Evolutionary conservation across 1,140 invertebrate species (phyloP).

Genomic region (Drosophila rhopaloa): DNA sequence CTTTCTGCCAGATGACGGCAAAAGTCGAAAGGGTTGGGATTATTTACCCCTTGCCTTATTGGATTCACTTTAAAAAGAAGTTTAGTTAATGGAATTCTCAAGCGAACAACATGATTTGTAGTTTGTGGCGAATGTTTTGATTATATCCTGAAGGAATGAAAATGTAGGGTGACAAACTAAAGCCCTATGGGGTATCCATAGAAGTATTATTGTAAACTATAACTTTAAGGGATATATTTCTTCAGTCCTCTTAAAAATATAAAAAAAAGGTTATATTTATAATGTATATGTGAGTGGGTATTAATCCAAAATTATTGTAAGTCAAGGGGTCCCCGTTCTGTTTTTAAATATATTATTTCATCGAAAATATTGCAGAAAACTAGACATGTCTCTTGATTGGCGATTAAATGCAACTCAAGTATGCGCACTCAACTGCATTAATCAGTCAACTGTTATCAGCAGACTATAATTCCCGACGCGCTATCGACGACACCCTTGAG

Average conservation of each 20-base stretch:
- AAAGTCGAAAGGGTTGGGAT: conserved; percentile 41
- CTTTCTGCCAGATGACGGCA: conserved; percentile 24
- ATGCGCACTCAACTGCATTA: conserved; percentile 20
- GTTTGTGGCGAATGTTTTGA: conserved; percentile 9
- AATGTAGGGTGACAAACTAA: too few relatives aligned
- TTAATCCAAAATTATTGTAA: too few relatives aligned
- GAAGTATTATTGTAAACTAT: too few relatives aligned
- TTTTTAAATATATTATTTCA: not conserved
- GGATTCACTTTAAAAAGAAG: conserved; percentile 15
- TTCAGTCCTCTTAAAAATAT: too few relatives aligned
- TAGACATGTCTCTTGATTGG: not conserved
- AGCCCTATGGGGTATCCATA: too few relatives aligned
- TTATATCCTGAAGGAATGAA: not conserved
- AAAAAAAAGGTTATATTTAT: too few relatives aligned
- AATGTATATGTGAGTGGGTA: too few relatives aligned
- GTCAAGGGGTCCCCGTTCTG: not conserved
- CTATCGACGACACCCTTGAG: conserved; percentile 20
- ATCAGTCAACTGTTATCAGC: conserved; percentile 32
- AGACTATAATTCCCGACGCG: conserved; percentile 26
- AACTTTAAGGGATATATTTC: too few relatives aligned
- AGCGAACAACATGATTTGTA: conserved; percentile 19
- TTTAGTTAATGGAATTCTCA: conserved; percentile 29
- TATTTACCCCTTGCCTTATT: conserved; percentile 22
- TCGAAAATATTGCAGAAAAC: not conserved
- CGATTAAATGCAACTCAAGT: conserved; percentile 3